Evolutionary conservation across 2,888 invertebrate genomes (phyloP).

Genomic region (Xestia ashworthii): DNA sequence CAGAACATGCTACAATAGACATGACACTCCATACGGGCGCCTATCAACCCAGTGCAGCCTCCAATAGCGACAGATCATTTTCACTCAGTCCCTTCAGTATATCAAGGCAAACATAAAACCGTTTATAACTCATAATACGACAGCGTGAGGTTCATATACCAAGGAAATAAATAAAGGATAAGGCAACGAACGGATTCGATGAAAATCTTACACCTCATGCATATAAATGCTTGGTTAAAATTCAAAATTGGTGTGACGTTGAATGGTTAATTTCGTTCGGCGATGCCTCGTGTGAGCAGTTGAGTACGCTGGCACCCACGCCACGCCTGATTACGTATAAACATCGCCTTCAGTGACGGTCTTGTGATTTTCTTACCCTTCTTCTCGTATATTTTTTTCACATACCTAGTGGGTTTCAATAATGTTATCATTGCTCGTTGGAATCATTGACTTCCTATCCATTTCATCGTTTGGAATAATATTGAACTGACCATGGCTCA

Average conservation of each 20-base stretch:
- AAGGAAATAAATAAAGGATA: slow-evolving; percentile 77
- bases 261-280: slow-evolving; percentile 66
- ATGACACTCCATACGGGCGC: slow-evolving; percentile 28
- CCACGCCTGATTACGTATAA: slow-evolving; percentile 43
- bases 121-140: slow-evolving; percentile 75
- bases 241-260: slow-evolving; percentile 73
- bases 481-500: neutral
- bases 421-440: neutral
- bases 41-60: slow-evolving; percentile 40
- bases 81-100: slow-evolving; percentile 33
- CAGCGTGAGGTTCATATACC: slow-evolving; percentile 77
- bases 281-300: slow-evolving; percentile 14
- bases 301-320: neutral
- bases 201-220: slow-evolving; percentile 77
- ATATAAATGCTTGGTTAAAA: slow-evolving; percentile 81
- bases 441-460: neutral
- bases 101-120: slow-evolving; percentile 68
- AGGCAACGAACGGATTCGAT: slow-evolving; percentile 72
- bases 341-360: slow-evolving; percentile 16
- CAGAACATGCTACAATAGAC: slow-evolving; percentile 12
- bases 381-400: neutral
- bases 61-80: slow-evolving; percentile 38
- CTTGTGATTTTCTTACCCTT: slow-evolving; percentile 13
- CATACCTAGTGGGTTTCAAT: neutral
- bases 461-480: neutral